A percentile compares a stretch with the other conserved stretches of the same genome.
phyloP scores from a whole-genome alignment of 2,888 invertebrate genomes.

The Chymomyza fuscimana region DNA sequence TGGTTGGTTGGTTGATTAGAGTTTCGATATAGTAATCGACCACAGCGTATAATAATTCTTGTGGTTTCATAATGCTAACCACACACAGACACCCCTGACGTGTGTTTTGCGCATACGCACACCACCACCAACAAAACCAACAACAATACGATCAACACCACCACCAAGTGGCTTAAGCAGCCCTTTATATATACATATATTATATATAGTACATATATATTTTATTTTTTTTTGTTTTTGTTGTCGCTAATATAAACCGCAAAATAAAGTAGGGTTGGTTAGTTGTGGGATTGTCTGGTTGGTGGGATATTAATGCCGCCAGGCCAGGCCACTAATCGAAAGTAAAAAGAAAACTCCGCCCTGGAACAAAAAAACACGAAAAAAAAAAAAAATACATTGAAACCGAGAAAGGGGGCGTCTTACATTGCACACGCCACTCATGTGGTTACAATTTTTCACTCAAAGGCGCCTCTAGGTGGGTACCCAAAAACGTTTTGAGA shows the following conservation, averaged over 20 bases:
- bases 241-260: conserved; percentile 50
- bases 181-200: conserved; percentile 4
- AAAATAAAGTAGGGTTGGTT: conserved; percentile 65
- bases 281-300: conserved; percentile 6
- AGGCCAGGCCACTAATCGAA: conserved; percentile 23
- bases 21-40: conserved; percentile 71
- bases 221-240: conserved; percentile 22
- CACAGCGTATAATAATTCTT: conserved; percentile 76
- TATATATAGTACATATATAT: neutral
- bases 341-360: conserved; percentile 54
- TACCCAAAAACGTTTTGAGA: conserved; percentile 30
- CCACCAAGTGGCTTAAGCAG: conserved; percentile 14
- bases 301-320: neutral
- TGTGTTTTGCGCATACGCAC: conserved; percentile 54
- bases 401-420: conserved; percentile 38
- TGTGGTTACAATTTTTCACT: conserved; percentile 54
- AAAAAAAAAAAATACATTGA: neutral
- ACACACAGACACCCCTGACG: conserved; percentile 59
- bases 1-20: conserved; percentile 55
- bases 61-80: conserved; percentile 75
- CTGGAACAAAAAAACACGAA: conserved; percentile 31
- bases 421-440: conserved; percentile 31
- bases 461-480: neutral
- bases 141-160: conserved; percentile 3
- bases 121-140: conserved; percentile 18